phyloP scores from a whole-genome alignment of 2,888 invertebrate genomes.

The Acrobasis consociella region DNA sequence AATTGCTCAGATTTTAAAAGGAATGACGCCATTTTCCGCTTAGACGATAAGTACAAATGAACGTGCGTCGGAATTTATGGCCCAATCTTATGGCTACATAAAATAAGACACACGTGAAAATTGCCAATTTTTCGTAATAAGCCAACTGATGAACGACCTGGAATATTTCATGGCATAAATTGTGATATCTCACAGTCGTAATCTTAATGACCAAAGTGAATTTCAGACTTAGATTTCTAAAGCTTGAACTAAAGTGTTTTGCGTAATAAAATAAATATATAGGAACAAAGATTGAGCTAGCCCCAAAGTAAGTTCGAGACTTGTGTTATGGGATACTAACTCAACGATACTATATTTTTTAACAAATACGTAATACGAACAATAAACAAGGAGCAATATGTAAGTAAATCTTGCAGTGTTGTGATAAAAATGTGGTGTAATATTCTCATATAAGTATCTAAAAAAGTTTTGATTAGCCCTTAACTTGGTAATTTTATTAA shows the following conservation, averaged over 20 bases:
- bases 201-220: slow-evolving; percentile 18
- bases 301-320: too few relatives aligned
- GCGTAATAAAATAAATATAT: too few relatives aligned
- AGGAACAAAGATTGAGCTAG: too few relatives aligned
- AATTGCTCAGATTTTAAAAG: slow-evolving; percentile 45
- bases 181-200: slow-evolving; percentile 12
- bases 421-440: too few relatives aligned
- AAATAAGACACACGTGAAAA: slow-evolving; percentile 77
- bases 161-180: slow-evolving; percentile 21
- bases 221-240: slow-evolving; percentile 7
- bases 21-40: slow-evolving; percentile 62
- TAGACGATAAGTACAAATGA: slow-evolving; percentile 69
- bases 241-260: not conserved
- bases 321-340: too few relatives aligned
- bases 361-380: too few relatives aligned
- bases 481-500: too few relatives aligned
- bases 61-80: slow-evolving; percentile 69
- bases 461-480: too few relatives aligned
- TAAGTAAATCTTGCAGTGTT: too few relatives aligned
- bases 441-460: too few relatives aligned
- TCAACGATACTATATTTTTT: too few relatives aligned
- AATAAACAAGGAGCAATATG: too few relatives aligned
- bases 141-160: slow-evolving; percentile 41
- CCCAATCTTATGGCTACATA: slow-evolving; percentile 73
- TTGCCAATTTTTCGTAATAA: slow-evolving; percentile 80